These are phyloP conservation scores for Conchocele bisecta DNA, from an alignment of 2,888 invertebrate genomes.

Conservation along the genomic window DNA sequence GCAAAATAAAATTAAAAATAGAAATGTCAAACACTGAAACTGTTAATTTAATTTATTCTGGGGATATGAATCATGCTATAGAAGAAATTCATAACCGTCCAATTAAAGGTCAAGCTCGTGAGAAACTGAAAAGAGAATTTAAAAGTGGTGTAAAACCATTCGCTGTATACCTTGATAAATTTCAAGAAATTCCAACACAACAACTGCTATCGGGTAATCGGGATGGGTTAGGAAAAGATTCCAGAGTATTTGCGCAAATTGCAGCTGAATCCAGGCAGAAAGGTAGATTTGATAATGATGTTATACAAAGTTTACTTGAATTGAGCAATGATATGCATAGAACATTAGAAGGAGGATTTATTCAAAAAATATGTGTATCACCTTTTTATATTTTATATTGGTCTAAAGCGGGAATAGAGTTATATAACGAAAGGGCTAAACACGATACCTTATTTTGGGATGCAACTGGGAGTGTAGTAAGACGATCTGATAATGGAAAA, in stretches of 20 bases:
- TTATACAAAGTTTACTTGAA: not conserved
- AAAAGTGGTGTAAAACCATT: conserved; percentile 8
- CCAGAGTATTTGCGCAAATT: not conserved
- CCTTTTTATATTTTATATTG: conserved; percentile 15
- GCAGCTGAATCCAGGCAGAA: not conserved
- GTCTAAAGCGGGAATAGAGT: conserved; percentile 2
- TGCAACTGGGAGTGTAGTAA: conserved; percentile 18
- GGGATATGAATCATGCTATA: not conserved
- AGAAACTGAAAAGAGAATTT: not conserved
- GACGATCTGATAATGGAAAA: conserved; percentile 3
- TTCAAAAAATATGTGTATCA: conserved; percentile 8
- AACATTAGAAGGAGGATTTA: not conserved
- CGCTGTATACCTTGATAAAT: not conserved
- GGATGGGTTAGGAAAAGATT: conserved; percentile 2
- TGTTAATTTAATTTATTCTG: not conserved
- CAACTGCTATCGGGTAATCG: conserved; percentile 2
- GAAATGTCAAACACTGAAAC: not conserved
- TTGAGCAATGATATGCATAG: not conserved
- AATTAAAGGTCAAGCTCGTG: not conserved
- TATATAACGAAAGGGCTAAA: not conserved
- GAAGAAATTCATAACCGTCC: not conserved
- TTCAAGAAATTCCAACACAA: not conserved
- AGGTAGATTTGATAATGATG: not conserved
- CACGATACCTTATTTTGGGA: conserved; percentile 14
- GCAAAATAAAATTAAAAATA: not conserved